Evolutionary conservation across 2,797 vertebrate genomes (phyloP), one percentile per base, ranked within the genome.

Genomic region (Myotis daubentonii): DNA sequence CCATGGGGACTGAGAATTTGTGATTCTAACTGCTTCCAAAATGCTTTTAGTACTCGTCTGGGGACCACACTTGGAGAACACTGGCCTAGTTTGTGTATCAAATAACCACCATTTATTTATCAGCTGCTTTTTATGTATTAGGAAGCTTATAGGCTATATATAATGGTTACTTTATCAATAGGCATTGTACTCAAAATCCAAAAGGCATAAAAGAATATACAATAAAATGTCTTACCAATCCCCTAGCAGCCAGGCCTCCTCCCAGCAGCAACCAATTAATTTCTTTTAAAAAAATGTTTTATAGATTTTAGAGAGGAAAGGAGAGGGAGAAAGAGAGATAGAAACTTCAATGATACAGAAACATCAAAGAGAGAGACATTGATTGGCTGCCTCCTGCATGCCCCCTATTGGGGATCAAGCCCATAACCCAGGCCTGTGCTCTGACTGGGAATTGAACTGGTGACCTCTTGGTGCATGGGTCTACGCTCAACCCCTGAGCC

Each of bases 101-200:
- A 17, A 76, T 80, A 84, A 70, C 13, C 20, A 66, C 33, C 41
- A 70, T 55, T 94, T 89, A 90, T 90, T 89, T 93, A 55, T 95
- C 47, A 85, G 25, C 8, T 89, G n/a, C 11, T 93, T 86, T 87
- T 72, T 93, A 30, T 72, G 33, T 91, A 20, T 79, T 95, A 66
- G 44, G 44, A 75, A 94, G 20, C 30, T 88, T 93, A 57, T 7
- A 60, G 70, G 44, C 47, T 75, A 36, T 84, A 3, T 92, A 30
- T 83, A 80, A 82, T 70, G 79, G 92, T 72, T 96, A 66, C 12
- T 92, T 81, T 79, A 84, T 74, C 53, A 89, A 13, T 87, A 91
- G 71, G 30, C 11, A 83, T 11, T 93, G 28, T 11, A 83, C 49
- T 94, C 10, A 94, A 72, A 96, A 87, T 79, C 57, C 12, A 82